Conservation (phyloP, 2,797 vertebrate species). For the Takifugu rubripes region DNA sequence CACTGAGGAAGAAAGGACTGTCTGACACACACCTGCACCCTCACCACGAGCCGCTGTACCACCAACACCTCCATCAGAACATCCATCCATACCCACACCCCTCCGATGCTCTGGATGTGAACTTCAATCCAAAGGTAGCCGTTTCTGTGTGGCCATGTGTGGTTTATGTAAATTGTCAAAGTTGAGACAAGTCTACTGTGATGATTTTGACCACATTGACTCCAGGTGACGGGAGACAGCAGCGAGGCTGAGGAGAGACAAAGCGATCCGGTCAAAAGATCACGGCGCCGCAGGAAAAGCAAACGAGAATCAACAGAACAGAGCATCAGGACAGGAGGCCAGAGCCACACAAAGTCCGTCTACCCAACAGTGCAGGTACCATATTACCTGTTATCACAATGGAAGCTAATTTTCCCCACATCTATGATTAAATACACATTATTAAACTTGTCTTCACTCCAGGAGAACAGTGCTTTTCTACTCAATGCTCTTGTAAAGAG, state of each 20-base stretch:
- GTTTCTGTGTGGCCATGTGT: too few species aligned
- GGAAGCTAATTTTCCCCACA: not conserved
- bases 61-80: slow-evolving; percentile 59
- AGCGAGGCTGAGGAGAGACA: slow-evolving; percentile 85
- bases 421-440: not conserved
- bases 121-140: slow-evolving; percentile 86
- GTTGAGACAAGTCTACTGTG: too few species aligned
- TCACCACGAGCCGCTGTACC: slow-evolving; percentile 51
- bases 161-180: too few species aligned
- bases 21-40: slow-evolving; percentile 58
- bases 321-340: slow-evolving; percentile 56
- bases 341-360: slow-evolving; percentile 49
- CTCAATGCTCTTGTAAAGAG: slow-evolving; percentile 68
- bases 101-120: slow-evolving; percentile 83
- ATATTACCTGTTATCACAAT: not conserved
- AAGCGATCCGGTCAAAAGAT: slow-evolving; percentile 72
- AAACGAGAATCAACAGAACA: slow-evolving; percentile 70
- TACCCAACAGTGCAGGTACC: slow-evolving; percentile 58
- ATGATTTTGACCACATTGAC: slow-evolving; percentile 17
- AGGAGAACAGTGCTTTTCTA: slow-evolving; percentile 75
- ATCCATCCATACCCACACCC: slow-evolving; percentile 45
- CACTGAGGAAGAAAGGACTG: slow-evolving; percentile 70
- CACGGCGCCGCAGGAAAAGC: slow-evolving; percentile 81
- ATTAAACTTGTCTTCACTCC: slow-evolving; percentile 6
- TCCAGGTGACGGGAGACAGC: slow-evolving; percentile 81